A percentile compares a stretch with the other conserved stretches of the same genome.
Conservation (phyloP, 2,797 vertebrate species). For the Coregonus sp. region DNA sequence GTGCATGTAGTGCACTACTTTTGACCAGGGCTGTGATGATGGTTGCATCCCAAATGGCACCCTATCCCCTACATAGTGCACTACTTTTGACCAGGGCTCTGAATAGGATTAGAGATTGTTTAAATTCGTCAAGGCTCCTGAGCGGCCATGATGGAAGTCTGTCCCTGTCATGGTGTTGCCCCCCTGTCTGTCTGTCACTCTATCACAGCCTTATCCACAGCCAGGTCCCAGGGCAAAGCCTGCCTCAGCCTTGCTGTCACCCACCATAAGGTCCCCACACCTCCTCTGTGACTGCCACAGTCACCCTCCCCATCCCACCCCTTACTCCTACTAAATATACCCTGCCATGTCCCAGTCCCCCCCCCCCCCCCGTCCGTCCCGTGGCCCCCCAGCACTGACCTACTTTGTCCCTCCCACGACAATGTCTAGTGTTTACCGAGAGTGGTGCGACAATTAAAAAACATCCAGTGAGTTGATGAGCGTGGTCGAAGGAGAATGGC, state of each 20-base stretch:
- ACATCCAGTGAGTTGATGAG: neutral
- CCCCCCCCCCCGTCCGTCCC: neutral
- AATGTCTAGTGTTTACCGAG: too few species aligned
- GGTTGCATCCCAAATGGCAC: too few species aligned
- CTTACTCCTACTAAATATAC: slow-evolving; percentile 61
- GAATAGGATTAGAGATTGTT: neutral
- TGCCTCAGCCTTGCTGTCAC: neutral
- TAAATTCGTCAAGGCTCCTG: too few species aligned
- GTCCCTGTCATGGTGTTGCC: slow-evolving; percentile 10
- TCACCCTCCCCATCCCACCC: slow-evolving; percentile 17
- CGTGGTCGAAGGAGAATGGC: too few species aligned
- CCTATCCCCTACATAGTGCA: too few species aligned
- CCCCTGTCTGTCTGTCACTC: slow-evolving; percentile 40
- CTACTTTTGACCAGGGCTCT: too few species aligned
- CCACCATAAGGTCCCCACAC: slow-evolving; percentile 8
- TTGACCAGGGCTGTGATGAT: too few species aligned
- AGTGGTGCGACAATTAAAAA: too few species aligned
- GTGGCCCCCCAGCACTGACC: slow-evolving; percentile 55
- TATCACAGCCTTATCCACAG: too few species aligned
- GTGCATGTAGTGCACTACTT: too few species aligned
- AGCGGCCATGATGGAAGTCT: slow-evolving; percentile 11
- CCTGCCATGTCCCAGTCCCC: slow-evolving; percentile 10
- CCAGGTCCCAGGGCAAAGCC: slow-evolving; percentile 4
- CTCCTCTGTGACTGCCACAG: slow-evolving; percentile 29
- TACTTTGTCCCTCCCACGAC: slow-evolving; percentile 45